Conservation (phyloP, 1,140 invertebrate genomes). For the Wiebesia pumilae region DNA sequence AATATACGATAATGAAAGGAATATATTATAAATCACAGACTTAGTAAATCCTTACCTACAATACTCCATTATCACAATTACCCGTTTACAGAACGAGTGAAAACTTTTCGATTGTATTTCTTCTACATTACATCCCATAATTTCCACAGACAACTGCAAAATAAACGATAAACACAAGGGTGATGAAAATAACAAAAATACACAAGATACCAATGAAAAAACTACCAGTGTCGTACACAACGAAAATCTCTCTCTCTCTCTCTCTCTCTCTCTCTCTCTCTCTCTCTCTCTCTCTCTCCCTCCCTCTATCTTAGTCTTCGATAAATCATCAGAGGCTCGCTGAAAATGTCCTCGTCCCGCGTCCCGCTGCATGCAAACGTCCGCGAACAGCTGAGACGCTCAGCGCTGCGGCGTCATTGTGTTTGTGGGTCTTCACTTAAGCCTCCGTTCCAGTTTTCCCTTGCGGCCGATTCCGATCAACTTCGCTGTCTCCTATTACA, state of each 20-base stretch:
- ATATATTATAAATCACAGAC: not conserved
- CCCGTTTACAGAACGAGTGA: too few species aligned
- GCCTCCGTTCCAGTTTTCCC: slow-evolving; percentile 6
- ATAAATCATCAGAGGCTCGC: slow-evolving; percentile 20
- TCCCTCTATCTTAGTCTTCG: not conserved
- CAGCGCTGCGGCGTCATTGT: slow-evolving; percentile 45
- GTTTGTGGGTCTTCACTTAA: slow-evolving; percentile 33
- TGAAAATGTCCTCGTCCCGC: slow-evolving; percentile 38
- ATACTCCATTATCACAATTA: not conserved
- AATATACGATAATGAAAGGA: not conserved
- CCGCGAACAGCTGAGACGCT: slow-evolving; percentile 24
- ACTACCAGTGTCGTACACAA: not conserved
- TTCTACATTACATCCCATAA: too few species aligned
- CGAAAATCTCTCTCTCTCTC: not conserved
- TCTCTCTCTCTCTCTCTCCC: too few species aligned
- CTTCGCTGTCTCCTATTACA: slow-evolving; percentile 47
- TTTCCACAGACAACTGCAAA: not conserved
- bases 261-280: too few species aligned
- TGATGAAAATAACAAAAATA: not conserved
- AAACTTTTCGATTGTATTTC: too few species aligned
- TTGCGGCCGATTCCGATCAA: slow-evolving; percentile 43
- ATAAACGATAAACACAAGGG: not conserved
- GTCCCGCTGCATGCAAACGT: slow-evolving; percentile 5
- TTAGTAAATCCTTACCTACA: not conserved
- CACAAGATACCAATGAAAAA: not conserved